Evolutionary conservation across 35 echinoderm and acorn worm genomes (phyloP).

Genomic region (Apostichopus californicus): DNA sequence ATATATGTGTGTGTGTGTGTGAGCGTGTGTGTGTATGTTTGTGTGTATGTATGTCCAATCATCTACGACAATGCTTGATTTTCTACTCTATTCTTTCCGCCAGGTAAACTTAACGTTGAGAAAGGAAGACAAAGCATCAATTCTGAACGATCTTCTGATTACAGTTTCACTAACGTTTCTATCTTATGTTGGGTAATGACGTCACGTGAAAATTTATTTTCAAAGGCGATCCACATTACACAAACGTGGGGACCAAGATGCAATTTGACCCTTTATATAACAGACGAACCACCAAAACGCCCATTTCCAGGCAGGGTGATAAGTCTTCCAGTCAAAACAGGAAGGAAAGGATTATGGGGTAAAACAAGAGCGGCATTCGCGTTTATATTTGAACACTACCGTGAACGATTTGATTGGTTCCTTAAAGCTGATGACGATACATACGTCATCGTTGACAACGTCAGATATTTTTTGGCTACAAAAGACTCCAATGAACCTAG

Average conservation of each 20-base stretch:
- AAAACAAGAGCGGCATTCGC: constrained; percentile 77
- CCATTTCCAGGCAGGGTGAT: constrained; percentile 62
- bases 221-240: constrained; percentile 55
- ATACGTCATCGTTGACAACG: constrained; percentile 78
- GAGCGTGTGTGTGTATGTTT: no score
- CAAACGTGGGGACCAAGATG: constrained; percentile 74
- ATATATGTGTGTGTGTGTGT: no score
- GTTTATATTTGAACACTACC: constrained; percentile 71
- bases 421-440: constrained; percentile 92
- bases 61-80: no score
- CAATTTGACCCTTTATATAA: constrained; percentile 74
- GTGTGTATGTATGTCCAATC: no score
- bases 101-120: no score
- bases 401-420: constrained; percentile 76
- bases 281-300: constrained; percentile 34
- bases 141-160: not conserved
- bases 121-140: no score
- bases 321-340: constrained; percentile 26
- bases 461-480: constrained; percentile 63
- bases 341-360: constrained; percentile 50
- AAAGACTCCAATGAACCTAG: constrained; percentile 38
- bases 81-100: no score
- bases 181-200: constrained; percentile 83
- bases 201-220: constrained; percentile 31
- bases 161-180: constrained; percentile 27